A percentile compares a stretch with the other conserved stretches of the same genome.
These are phyloP conservation scores for Zygogramma bicolorata DNA, from an alignment of 2,888 invertebrate species.

Conservation along the genomic window DNA sequence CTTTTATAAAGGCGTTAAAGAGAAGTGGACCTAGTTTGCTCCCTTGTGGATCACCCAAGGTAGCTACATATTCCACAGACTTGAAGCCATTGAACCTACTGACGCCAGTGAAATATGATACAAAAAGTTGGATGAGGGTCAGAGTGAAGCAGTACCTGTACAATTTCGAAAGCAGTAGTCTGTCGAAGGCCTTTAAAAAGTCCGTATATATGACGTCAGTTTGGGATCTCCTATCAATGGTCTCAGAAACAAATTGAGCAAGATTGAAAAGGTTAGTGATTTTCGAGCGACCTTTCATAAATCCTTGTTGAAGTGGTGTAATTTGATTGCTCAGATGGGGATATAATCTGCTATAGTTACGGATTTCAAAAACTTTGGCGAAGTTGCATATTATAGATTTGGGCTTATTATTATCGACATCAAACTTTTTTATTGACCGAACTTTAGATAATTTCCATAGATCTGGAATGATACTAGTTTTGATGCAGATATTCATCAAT, in stretches of 20 bases:
- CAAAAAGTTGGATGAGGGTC: neutral
- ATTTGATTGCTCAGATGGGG: neutral
- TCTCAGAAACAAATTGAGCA: constrained; percentile 10
- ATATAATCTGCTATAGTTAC: neutral
- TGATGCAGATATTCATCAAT: neutral
- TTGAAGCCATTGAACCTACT: constrained; percentile 7
- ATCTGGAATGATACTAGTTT: neutral
- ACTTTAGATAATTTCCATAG: neutral
- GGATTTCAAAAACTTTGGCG: neutral
- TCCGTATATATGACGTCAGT: constrained; percentile 24
- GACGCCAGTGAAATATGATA: constrained; percentile 13
- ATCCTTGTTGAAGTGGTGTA: constrained; percentile 20
- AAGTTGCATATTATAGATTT: neutral
- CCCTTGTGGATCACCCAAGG: neutral
- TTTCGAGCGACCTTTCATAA: constrained; percentile 23
- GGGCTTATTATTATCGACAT: neutral
- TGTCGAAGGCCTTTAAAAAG: constrained; percentile 23
- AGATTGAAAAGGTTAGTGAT: constrained; percentile 14
- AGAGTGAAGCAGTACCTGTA: neutral
- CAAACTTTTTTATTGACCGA: neutral
- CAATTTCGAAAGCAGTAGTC: constrained; percentile 16
- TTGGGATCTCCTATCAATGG: constrained; percentile 3
- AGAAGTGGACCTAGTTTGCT: neutral
- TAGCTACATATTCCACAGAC: constrained; percentile 19
- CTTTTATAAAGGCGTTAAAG: neutral